Conservation (phyloP, 2,113 vertebrate species). For the Hemiscyllium ocellatum region DNA sequence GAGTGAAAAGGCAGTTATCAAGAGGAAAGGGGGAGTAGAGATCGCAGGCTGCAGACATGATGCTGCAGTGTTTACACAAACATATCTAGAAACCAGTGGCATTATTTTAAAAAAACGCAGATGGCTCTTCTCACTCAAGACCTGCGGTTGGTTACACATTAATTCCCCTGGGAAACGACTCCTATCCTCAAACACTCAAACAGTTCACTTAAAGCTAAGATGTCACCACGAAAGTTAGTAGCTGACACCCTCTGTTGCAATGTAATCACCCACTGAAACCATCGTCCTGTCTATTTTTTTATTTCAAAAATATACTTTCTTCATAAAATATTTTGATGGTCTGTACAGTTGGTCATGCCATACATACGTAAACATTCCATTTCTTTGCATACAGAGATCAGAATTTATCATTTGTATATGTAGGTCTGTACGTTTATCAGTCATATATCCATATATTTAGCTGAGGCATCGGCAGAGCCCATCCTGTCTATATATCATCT, state of each 20-base stretch:
- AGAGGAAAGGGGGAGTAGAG: background rate
- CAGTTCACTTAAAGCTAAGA: background rate
- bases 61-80: background rate
- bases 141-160: background rate
- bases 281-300: background rate
- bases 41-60: background rate
- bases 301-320: too few species aligned
- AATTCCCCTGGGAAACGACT: background rate
- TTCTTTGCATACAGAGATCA: too few species aligned
- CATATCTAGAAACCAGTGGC: background rate
- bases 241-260: background rate
- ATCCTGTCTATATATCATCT: background rate
- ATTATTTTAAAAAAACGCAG: background rate
- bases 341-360: too few species aligned
- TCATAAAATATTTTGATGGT: too few species aligned
- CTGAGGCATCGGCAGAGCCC: too few species aligned
- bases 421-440: too few species aligned
- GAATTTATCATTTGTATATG: too few species aligned
- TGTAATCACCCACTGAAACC: background rate
- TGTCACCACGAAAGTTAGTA: background rate
- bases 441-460: too few species aligned
- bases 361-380: too few species aligned
- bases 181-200: background rate
- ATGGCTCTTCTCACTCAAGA: background rate
- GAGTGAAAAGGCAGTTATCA: background rate